Percentiles rank a stretch among this genome's conserved stretches.
Evolutionary conservation across 1,140 invertebrate genomes (phyloP).

Genomic region (Cyrtorhinus lividipennis): DNA sequence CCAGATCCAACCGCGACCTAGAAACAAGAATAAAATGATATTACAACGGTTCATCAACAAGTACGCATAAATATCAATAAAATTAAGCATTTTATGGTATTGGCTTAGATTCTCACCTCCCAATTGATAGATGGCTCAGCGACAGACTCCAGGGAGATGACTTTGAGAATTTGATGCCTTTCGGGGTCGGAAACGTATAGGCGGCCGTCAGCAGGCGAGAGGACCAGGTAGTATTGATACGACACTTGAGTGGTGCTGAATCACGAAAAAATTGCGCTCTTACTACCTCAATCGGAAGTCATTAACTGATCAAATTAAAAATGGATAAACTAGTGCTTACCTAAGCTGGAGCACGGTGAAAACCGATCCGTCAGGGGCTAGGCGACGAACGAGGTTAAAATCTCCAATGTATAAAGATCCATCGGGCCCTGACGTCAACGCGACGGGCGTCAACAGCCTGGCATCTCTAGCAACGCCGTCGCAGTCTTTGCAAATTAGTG

Average conservation of each 20-base stretch:
- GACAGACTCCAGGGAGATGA: conserved; percentile 57
- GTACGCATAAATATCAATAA: not conserved
- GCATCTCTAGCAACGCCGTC: conserved; percentile 75
- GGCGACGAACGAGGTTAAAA: conserved; percentile 85
- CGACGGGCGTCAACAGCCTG: conserved; percentile 76
- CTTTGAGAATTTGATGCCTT: conserved; percentile 68
- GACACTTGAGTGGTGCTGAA: conserved; percentile 77
- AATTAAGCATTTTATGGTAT: no score
- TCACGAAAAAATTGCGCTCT: conserved; percentile 19
- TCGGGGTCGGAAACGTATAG: conserved; percentile 94
- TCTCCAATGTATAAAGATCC: conserved; percentile 94
- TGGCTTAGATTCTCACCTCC: conserved; percentile 43
- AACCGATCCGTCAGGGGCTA: conserved; percentile 81
- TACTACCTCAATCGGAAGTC: not conserved
- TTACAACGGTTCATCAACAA: not conserved
- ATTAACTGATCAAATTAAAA: conserved; percentile 1
- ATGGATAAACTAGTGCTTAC: conserved; percentile 38
- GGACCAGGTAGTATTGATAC: conserved; percentile 87
- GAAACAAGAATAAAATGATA: conserved; percentile 23
- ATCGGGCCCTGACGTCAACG: conserved; percentile 84
- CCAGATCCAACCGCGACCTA: conserved; percentile 74
- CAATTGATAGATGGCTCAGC: conserved; percentile 70
- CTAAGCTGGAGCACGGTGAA: conserved; percentile 85
- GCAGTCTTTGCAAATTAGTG: conserved; percentile 62
- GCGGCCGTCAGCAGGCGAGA: conserved; percentile 87